Conservation (phyloP, 2,113 vertebrate species). For the Neolamprologus sp. region DNA sequence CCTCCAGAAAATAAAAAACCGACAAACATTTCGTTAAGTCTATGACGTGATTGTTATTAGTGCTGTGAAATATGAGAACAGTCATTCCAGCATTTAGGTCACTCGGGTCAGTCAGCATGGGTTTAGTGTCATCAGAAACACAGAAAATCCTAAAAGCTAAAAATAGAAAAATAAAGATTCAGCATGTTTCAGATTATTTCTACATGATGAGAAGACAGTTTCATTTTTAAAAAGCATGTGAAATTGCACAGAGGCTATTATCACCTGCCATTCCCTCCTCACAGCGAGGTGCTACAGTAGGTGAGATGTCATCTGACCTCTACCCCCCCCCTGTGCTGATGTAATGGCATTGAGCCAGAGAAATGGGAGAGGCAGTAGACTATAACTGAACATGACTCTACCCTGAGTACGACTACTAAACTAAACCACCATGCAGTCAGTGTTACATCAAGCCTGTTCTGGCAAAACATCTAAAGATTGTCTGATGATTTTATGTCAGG, state of each 20-base stretch:
- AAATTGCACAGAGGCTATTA: neutral
- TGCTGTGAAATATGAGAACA: constrained; percentile 11
- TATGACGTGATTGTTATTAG: neutral
- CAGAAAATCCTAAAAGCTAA: neutral
- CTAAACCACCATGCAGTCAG: constrained; percentile 17
- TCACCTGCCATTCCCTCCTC: neutral
- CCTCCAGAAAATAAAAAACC: neutral
- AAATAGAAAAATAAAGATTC: neutral
- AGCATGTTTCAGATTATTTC: neutral
- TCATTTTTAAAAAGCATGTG: neutral
- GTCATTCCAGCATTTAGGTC: constrained; percentile 11
- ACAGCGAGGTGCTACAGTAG: constrained; percentile 5
- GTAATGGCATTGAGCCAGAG: constrained; percentile 34
- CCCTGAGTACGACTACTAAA: constrained; percentile 8
- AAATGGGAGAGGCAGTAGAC: constrained; percentile 40
- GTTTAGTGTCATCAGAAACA: neutral
- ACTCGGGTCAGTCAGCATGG: neutral
- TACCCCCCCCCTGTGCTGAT: constrained; percentile 16
- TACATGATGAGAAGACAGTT: neutral
- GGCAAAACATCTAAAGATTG: constrained; percentile 19
- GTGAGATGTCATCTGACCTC: constrained; percentile 51
- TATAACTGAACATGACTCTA: constrained; percentile 48
- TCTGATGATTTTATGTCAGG: constrained; percentile 21
- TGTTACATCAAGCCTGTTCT: neutral
- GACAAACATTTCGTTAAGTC: constrained; percentile 7